Conservation (phyloP, 1,140 invertebrate species). For the Stegodyphus mimosarum region DNA sequence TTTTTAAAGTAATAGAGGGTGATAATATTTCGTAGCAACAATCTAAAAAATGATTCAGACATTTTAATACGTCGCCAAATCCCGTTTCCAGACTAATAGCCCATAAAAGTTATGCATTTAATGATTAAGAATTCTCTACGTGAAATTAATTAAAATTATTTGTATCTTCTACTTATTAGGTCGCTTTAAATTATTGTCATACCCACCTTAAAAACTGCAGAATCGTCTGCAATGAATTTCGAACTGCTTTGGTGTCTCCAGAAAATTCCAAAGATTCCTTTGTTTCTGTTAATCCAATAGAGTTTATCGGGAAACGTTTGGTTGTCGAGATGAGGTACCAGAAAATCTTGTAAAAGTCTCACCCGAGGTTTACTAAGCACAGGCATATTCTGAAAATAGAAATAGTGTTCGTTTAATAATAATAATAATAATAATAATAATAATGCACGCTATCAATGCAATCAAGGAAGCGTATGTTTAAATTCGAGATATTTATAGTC, state of each 20-base stretch:
- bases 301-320: conserved; percentile 19
- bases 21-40: too few relatives aligned
- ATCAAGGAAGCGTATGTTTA: too few relatives aligned
- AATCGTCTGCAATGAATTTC: conserved; percentile 4
- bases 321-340: conserved; percentile 22
- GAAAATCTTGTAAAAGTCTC: conserved; percentile 15
- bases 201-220: conserved; percentile 25
- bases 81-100: too few relatives aligned
- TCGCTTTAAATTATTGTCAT: neutral
- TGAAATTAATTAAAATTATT: neutral
- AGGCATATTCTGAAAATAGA: too few relatives aligned
- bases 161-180: neutral
- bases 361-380: neutral
- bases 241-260: conserved; percentile 39
- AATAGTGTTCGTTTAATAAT: too few relatives aligned
- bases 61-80: too few relatives aligned
- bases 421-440: too few relatives aligned
- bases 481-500: too few relatives aligned
- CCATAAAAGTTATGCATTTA: neutral
- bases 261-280: conserved; percentile 6
- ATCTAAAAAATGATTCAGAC: too few relatives aligned
- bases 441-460: too few relatives aligned
- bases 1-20: too few relatives aligned
- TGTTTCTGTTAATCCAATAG: neutral
- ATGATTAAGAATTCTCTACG: neutral